Evolutionary conservation across 1,140 invertebrate genomes (phyloP), one percentile per base, ranked within the genome.

Genomic region (Paracyclopina nana): DNA sequence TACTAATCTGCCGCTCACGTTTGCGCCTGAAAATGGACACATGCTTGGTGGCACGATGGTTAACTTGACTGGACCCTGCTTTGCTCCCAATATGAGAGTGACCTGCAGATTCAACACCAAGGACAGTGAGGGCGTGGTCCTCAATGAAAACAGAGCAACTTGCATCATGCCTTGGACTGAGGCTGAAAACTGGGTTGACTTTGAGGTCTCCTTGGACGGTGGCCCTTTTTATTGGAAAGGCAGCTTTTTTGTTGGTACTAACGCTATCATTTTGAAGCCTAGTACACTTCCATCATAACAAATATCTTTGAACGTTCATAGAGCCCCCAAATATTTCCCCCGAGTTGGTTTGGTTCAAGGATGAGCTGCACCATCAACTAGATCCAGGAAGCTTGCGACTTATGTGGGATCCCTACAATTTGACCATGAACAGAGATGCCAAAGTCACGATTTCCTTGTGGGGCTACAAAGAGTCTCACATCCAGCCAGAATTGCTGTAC

Each of bases 21-120:
- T 92, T 60, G 83, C 87, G 0, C 85, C 88, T 0, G 82, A 91
- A 63, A 86, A 81, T 61, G 86, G 87, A 14, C 87, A 87, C 62
- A 94, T 95, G 88, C 66, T 95, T 41, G 87, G 87, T 2, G 87
- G 87, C 8, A 88, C 84, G 0, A 75, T 91, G 40, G 84, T 95
- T 4, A 92, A 94, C 60, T 83, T 95, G 24, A 92, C 87, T 0
- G 88, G 88, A 0, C 88, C 88, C 8, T 95, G 88, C 63, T 85
- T 88, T 57, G 69, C 73, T 43, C 70, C 70, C 0, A 71, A 72
- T 14, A 71, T 78, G 53, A 75, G 80, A 55, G 74, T 92, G 12
- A 75, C 70, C 29, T 90, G 85, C 59, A 65, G 65, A 60, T 72
- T 67, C 41, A 62, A 67, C 31, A 63, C 63, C 25, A 56, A 54